These are phyloP conservation scores for Ophion slaviceki DNA, from an alignment of 2,888 invertebrate species.

Conservation along the genomic window DNA sequence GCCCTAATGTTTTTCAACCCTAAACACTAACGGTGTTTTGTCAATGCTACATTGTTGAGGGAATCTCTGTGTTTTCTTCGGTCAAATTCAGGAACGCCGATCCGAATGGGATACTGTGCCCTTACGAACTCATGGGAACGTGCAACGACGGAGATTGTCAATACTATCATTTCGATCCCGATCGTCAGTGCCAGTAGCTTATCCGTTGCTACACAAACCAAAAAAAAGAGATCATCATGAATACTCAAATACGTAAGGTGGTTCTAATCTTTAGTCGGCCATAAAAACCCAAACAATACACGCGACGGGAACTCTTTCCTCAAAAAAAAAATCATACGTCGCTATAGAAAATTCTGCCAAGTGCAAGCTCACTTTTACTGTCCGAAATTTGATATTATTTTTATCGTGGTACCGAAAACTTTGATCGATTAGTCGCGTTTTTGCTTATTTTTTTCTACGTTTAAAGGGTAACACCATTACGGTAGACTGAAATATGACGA, in stretches of 20 bases:
- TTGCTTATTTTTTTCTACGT: neutral
- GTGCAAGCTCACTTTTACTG: neutral
- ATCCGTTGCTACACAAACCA: constrained; percentile 62
- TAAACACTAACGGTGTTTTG: neutral
- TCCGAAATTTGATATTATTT: neutral
- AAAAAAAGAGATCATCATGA: constrained; percentile 70
- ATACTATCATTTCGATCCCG: constrained; percentile 77
- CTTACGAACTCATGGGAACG: constrained; percentile 82
- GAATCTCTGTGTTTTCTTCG: constrained; percentile 68
- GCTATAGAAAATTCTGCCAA: constrained; percentile 16
- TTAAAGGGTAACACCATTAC: neutral
- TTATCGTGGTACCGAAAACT: neutral
- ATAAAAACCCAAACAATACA: constrained; percentile 21
- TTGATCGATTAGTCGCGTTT: neutral
- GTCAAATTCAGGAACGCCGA: constrained; percentile 77
- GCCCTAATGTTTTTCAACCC: neutral
- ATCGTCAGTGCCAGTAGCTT: constrained; percentile 75
- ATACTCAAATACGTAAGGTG: constrained; percentile 80
- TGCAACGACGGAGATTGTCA: constrained; percentile 81
- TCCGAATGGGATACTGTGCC: constrained; percentile 81
- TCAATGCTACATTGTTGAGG: constrained; percentile 61
- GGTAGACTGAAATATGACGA: neutral
- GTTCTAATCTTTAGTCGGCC: constrained; percentile 77
- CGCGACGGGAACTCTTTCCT: constrained; percentile 34
- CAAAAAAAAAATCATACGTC: constrained; percentile 1